Evolutionary conservation across 2,797 vertebrate genomes (phyloP).

Genomic region (Eulemur albifrons): DNA sequence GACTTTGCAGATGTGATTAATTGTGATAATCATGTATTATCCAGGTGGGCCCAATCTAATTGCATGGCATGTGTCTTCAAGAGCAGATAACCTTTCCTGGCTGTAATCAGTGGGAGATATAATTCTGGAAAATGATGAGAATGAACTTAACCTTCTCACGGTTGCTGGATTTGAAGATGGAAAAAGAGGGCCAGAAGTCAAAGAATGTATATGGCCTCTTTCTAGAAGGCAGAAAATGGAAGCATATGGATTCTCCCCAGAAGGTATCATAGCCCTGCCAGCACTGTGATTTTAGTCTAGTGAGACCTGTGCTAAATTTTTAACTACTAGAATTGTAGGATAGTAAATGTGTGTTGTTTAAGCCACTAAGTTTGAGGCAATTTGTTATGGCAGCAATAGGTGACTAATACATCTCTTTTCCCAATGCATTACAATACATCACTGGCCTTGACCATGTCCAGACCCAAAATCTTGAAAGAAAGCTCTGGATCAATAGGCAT

Average conservation of each 20-base stretch:
- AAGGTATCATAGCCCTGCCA: not conserved
- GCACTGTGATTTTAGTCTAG: not conserved
- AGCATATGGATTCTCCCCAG: not conserved
- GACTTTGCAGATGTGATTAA: not conserved
- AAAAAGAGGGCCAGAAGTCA: not conserved
- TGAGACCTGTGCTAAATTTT: not conserved
- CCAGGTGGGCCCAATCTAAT: not conserved
- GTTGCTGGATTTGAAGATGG: not conserved
- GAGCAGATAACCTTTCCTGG: not conserved
- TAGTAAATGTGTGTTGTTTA: not conserved
- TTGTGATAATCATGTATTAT: not conserved
- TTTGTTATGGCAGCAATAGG: not conserved
- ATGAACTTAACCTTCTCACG: not conserved
- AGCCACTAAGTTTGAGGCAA: not conserved
- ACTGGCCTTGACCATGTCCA: not conserved
- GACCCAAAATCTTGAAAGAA: not conserved
- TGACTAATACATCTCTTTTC: not conserved
- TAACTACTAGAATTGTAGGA: not conserved
- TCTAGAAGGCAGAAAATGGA: not conserved
- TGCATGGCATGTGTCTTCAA: not conserved
- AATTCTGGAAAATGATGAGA: not conserved
- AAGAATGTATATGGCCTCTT: not conserved
- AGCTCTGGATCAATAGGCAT: not conserved
- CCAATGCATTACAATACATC: not conserved
- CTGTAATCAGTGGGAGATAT: not conserved